phyloP scores from a whole-genome alignment of 2,113 vertebrate species.

The Lophura nycthemera region DNA sequence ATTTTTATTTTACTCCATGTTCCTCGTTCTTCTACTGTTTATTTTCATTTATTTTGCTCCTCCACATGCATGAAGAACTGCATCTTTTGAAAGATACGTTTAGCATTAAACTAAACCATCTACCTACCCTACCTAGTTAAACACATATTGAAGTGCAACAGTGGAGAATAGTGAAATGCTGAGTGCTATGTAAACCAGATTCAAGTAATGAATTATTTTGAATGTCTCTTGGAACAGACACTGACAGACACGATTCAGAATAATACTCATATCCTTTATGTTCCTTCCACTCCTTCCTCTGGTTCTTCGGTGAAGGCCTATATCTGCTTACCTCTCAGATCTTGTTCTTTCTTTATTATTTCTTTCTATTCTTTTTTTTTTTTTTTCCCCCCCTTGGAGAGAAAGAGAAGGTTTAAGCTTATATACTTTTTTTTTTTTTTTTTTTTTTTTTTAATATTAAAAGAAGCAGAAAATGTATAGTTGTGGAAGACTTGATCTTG shows the following conservation, averaged over 20 bases:
- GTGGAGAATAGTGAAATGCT: not conserved
- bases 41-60: not conserved
- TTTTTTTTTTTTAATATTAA: not conserved
- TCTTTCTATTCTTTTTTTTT: too few species aligned
- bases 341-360: not conserved
- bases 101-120: not conserved
- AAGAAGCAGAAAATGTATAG: not conserved
- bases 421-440: not conserved
- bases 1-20: not conserved
- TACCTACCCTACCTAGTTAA: not conserved
- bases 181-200: not conserved
- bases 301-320: not conserved
- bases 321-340: not conserved
- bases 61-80: not conserved
- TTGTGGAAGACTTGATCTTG: not conserved
- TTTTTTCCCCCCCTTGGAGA: rapidly evolving
- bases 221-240: not conserved
- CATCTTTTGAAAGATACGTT: not conserved
- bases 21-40: conserved; percentile 7
- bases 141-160: not conserved
- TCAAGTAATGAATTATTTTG: conserved; percentile 1
- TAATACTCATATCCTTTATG: not conserved
- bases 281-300: not conserved
- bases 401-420: not conserved
- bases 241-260: not conserved